Conservation (phyloP, 2,797 vertebrate species). For the Macropus fuliginosus region DNA sequence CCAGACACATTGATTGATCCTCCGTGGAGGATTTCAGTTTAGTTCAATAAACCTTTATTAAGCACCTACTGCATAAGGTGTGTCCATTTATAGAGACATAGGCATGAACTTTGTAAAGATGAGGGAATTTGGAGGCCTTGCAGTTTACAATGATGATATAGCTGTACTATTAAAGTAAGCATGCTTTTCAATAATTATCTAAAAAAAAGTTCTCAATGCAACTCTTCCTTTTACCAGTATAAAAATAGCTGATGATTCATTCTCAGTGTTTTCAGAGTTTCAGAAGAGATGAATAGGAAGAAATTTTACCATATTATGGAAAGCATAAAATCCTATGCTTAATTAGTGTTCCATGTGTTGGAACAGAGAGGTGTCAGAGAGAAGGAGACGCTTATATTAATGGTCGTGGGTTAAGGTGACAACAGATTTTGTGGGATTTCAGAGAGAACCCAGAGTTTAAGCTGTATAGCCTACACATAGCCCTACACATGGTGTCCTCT, state of each 20-base stretch:
- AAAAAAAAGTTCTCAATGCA: slow-evolving; percentile 15
- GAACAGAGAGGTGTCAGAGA: not conserved
- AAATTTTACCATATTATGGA: not conserved
- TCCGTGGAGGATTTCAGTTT: not conserved
- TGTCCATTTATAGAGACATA: not conserved
- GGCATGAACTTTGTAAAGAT: not conserved
- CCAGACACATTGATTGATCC: not conserved
- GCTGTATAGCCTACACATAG: no score
- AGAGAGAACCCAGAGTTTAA: not conserved
- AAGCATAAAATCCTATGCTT: not conserved
- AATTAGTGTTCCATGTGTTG: not conserved
- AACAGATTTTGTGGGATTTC: not conserved
- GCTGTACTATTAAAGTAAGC: not conserved
- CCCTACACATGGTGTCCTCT: not conserved
- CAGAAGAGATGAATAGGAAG: not conserved
- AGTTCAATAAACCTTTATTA: not conserved
- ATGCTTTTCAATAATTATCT: slow-evolving; percentile 39
- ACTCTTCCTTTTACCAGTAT: not conserved
- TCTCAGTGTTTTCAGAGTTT: not conserved
- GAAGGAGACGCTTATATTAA: not conserved
- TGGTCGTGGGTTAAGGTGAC: not conserved
- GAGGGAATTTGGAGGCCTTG: not conserved
- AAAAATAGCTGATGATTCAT: slow-evolving; percentile 45
- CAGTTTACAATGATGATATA: not conserved
- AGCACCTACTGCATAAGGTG: not conserved